Evolutionary conservation across 2,113 vertebrate species (phyloP).

Genomic region (Chunga burmeisteri): DNA sequence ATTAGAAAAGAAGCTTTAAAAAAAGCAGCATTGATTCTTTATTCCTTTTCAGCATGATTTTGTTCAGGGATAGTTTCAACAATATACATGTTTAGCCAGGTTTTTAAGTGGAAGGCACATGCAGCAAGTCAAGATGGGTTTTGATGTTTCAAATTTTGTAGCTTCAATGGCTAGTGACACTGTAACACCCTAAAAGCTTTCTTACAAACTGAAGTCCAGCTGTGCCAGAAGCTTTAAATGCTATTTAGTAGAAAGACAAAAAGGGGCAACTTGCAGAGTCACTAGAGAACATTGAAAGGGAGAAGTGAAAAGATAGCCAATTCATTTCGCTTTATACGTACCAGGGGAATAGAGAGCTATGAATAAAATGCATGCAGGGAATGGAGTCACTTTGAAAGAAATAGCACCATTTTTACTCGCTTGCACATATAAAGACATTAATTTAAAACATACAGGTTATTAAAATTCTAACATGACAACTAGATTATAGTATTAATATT

Average conservation of each 20-base stretch:
- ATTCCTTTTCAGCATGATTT: neutral
- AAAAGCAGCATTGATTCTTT: slow-evolving; percentile 2
- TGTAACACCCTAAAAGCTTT: slow-evolving; percentile 72
- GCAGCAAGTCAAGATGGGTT: slow-evolving; percentile 63
- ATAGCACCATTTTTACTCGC: neutral
- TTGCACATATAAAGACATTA: neutral
- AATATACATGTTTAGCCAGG: neutral
- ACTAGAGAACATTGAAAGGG: slow-evolving; percentile 75
- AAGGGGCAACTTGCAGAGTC: slow-evolving; percentile 59
- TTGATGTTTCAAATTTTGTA: slow-evolving; percentile 63
- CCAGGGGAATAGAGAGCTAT: slow-evolving; percentile 78
- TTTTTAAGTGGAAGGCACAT: slow-evolving; percentile 57
- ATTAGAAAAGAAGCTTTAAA: slow-evolving; percentile 23
- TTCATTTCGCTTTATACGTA: slow-evolving; percentile 76
- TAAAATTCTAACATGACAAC: neutral
- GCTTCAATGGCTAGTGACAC: slow-evolving; percentile 76
- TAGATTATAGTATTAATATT: neutral
- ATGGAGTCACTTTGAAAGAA: slow-evolving; percentile 11
- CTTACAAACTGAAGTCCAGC: slow-evolving; percentile 76
- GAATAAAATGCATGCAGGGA: slow-evolving; percentile 78
- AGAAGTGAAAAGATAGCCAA: slow-evolving; percentile 80
- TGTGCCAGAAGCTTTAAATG: slow-evolving; percentile 77
- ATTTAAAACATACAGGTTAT: neutral
- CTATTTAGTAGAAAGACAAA: slow-evolving; percentile 33
- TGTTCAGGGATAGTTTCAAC: neutral